Evolutionary conservation across 1,140 invertebrate species (phyloP).

Genomic region (Brachionus asplanchnoidis): DNA sequence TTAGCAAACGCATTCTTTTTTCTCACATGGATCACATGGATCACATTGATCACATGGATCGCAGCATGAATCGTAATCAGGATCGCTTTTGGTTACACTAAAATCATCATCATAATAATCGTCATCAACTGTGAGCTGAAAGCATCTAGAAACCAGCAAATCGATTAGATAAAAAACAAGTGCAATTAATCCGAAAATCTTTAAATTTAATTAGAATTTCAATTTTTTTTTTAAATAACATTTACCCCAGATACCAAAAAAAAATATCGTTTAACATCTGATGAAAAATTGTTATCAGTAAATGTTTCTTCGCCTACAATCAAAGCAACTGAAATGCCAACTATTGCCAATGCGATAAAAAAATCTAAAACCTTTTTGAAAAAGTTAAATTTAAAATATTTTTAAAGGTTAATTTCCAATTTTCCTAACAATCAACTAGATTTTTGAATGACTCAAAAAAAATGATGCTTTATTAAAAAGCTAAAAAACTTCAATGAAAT

Average conservation of each 20-base stretch:
- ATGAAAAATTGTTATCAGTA: background rate
- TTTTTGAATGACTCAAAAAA: too few relatives aligned
- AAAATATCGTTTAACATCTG: background rate
- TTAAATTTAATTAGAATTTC: background rate
- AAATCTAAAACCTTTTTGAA: background rate
- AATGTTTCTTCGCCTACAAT: background rate
- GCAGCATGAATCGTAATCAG: background rate
- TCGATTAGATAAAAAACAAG: background rate
- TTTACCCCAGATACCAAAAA: background rate
- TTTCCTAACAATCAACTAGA: too few relatives aligned
- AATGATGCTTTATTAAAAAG: too few relatives aligned
- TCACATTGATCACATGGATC: background rate
- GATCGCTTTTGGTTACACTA: background rate
- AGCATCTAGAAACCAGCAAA: background rate
- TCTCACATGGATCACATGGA: background rate
- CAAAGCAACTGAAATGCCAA: background rate
- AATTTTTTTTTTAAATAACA: background rate
- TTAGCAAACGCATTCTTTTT: background rate
- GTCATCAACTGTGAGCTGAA: background rate
- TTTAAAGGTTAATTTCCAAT: too few relatives aligned
- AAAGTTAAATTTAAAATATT: too few relatives aligned
- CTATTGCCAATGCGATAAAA: background rate
- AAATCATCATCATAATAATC: background rate
- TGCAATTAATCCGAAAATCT: background rate
- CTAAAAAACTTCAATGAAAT: too few relatives aligned